These are phyloP conservation scores for Aix galericulata DNA, from an alignment of 2,113 vertebrate species.

Conservation along the genomic window DNA sequence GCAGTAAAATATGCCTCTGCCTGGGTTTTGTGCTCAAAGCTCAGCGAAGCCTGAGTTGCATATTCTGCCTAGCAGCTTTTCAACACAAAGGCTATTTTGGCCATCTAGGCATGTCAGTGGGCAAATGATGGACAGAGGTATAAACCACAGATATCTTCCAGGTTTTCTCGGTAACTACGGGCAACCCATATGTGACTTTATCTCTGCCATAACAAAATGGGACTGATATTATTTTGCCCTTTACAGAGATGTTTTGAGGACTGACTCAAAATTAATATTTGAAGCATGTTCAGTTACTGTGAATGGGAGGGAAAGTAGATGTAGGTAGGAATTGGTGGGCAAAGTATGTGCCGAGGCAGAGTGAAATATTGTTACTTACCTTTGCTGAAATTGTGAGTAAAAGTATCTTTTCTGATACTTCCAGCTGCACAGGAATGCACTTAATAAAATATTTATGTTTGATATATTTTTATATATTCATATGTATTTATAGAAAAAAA, in stretches of 20 bases:
- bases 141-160: neutral
- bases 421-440: neutral
- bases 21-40: neutral
- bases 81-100: neutral
- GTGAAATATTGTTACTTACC: neutral
- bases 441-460: neutral
- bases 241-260: neutral
- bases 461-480: neutral
- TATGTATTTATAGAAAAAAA: neutral
- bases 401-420: neutral
- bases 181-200: neutral
- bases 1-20: neutral
- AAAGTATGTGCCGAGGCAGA: neutral
- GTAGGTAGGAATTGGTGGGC: neutral
- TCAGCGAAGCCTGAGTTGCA: accelerated
- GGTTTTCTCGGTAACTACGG: neutral
- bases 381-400: neutral
- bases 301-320: neutral
- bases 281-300: neutral
- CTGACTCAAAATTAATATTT: neutral
- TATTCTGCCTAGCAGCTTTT: neutral
- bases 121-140: neutral
- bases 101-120: neutral
- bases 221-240: neutral
- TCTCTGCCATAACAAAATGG: neutral